phyloP scores from a whole-genome alignment of 2,797 vertebrate species.

The Botia kubotai region DNA sequence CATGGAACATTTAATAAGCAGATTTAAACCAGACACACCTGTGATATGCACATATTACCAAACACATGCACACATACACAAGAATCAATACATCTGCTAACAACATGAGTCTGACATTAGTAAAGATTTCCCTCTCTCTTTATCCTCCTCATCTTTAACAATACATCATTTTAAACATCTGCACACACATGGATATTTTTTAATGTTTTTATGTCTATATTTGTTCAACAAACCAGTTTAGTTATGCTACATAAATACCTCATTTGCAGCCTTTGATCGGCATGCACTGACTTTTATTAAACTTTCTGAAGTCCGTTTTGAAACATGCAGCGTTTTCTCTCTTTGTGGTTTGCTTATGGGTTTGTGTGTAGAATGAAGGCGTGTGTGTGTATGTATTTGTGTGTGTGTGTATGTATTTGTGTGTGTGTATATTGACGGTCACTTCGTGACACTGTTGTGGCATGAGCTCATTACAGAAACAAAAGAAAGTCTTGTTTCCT shows the following conservation, averaged over 20 bases:
- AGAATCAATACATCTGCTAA: conserved; percentile 19
- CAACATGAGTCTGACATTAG: conserved; percentile 14
- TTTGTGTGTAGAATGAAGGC: conserved; percentile 36
- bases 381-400: neutral
- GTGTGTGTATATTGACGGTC: conserved; percentile 40
- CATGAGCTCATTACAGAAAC: conserved; percentile 48
- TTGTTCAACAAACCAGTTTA: neutral
- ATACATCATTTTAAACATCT: neutral
- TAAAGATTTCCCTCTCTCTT: neutral
- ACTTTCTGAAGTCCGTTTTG: conserved; percentile 1
- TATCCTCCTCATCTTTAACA: neutral
- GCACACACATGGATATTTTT: neutral
- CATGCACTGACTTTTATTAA: neutral
- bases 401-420: conserved; percentile 22
- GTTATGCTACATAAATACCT: neutral
- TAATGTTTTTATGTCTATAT: too few relatives aligned
- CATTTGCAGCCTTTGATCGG: neutral
- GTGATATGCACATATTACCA: conserved; percentile 6
- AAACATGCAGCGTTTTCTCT: conserved; percentile 15
- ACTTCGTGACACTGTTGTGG: conserved; percentile 30
- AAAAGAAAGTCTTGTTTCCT: conserved; percentile 20
- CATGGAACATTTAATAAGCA: conserved; percentile 10
- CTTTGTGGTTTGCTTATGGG: conserved; percentile 20
- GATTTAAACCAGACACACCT: conserved; percentile 32
- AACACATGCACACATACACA: conserved; percentile 4